A percentile compares a stretch with the other conserved stretches of the same genome.
These are phyloP conservation scores for Heterodera filipjevi DNA, from an alignment of 2,888 invertebrate species.

Conservation along the genomic window DNA sequence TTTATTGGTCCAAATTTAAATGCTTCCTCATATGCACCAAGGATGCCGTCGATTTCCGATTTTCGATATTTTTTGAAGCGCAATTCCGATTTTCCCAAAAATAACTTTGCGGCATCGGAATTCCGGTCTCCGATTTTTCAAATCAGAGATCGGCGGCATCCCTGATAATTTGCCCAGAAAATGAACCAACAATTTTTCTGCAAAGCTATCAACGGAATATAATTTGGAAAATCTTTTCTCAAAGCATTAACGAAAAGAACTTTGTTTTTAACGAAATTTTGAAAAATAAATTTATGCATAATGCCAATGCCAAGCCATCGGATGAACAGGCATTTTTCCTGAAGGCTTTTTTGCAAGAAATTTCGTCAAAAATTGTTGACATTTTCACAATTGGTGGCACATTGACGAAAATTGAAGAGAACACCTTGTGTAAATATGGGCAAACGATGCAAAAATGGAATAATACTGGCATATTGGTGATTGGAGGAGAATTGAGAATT, in stretches of 20 bases:
- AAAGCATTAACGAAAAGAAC: not conserved
- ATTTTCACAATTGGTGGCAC: not conserved
- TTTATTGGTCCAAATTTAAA: no score
- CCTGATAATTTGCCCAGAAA: not conserved
- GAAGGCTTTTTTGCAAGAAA: not conserved
- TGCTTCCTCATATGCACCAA: no score
- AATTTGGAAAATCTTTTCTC: not conserved
- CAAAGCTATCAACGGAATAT: not conserved
- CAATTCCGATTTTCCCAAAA: no score
- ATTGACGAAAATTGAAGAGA: not conserved
- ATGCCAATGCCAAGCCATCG: not conserved
- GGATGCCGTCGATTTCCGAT: no score
- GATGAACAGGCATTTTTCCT: not conserved
- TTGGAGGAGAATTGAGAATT: no score
- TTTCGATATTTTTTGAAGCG: no score
- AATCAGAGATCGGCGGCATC: no score
- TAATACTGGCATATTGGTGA: not conserved
- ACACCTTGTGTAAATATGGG: not conserved
- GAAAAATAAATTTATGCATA: not conserved
- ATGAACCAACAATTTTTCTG: not conserved
- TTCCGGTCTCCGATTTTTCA: no score
- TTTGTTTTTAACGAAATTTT: not conserved
- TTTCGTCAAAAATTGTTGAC: not conserved
- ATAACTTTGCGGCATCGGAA: no score
- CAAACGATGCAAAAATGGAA: not conserved